These are phyloP conservation scores for Ischnus inquisitorius DNA, from an alignment of 2,888 invertebrate species.

Conservation along the genomic window DNA sequence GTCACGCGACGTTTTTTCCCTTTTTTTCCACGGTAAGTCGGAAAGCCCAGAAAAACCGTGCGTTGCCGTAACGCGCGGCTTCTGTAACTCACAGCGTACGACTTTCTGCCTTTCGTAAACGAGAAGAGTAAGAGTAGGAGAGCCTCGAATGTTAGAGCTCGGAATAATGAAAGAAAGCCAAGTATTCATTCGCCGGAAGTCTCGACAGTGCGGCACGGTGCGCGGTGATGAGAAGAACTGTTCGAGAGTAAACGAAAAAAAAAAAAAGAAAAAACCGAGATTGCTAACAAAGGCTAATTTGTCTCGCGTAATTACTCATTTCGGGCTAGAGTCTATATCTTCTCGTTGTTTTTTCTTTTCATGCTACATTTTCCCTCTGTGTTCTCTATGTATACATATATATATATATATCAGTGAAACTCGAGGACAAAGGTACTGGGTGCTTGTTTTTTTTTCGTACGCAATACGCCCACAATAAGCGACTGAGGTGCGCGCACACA, in stretches of 20 bases:
- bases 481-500: neutral
- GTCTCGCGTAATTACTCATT: conserved; percentile 45
- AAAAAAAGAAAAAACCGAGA: conserved; percentile 6
- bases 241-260: conserved; percentile 17
- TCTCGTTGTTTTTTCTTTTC: conserved; percentile 12
- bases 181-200: conserved; percentile 30
- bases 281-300: conserved; percentile 40
- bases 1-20: conserved; percentile 3
- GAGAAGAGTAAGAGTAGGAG: neutral
- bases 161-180: conserved; percentile 41
- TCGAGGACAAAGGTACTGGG: conserved; percentile 15
- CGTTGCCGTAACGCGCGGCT: conserved; percentile 18
- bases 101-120: neutral
- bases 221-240: conserved; percentile 21
- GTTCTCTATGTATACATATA: no score
- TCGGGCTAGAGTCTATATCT: conserved; percentile 6
- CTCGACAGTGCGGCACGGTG: conserved; percentile 3
- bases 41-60: conserved; percentile 17
- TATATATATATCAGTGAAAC: conserved; percentile 9
- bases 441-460: conserved; percentile 32
- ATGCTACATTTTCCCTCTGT: neutral
- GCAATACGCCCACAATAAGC: conserved; percentile 3
- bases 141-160: neutral
- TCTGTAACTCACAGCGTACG: conserved; percentile 15
- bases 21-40: conserved; percentile 24